Conservation (phyloP, 2,113 vertebrate genomes). For the Eolophus roseicapilla region DNA sequence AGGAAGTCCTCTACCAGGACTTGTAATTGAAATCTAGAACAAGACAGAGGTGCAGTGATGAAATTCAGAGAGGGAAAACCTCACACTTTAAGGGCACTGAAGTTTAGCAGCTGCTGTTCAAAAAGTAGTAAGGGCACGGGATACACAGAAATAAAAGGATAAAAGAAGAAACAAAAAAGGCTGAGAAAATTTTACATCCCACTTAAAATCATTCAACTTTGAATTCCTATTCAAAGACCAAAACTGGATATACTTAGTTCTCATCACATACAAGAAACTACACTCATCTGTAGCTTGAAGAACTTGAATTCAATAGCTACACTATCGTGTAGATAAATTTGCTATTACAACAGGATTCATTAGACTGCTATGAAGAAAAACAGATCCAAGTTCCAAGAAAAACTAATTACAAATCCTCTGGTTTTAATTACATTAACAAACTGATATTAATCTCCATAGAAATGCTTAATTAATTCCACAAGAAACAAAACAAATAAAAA, state of each 20-base stretch:
- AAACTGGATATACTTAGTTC: neutral
- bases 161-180: neutral
- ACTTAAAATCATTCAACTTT: neutral
- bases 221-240: neutral
- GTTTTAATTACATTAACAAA: conserved; percentile 30
- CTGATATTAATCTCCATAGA: neutral
- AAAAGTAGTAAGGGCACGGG: neutral
- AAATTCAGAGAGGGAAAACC: neutral
- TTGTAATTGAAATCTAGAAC: neutral
- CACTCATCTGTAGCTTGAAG: neutral
- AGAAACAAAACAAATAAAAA: conserved; percentile 6
- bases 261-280: neutral
- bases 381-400: conserved; percentile 10
- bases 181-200: neutral
- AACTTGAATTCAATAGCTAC: neutral
- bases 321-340: neutral
- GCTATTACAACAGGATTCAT: neutral
- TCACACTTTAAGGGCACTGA: neutral
- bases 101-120: neutral
- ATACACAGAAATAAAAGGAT: neutral
- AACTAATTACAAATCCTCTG: neutral
- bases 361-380: neutral
- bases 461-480: neutral
- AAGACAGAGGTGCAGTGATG: neutral
- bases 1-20: neutral